Evolutionary conservation across 1,140 invertebrate genomes (phyloP).

Genomic region (Trinorchestia longiramus): DNA sequence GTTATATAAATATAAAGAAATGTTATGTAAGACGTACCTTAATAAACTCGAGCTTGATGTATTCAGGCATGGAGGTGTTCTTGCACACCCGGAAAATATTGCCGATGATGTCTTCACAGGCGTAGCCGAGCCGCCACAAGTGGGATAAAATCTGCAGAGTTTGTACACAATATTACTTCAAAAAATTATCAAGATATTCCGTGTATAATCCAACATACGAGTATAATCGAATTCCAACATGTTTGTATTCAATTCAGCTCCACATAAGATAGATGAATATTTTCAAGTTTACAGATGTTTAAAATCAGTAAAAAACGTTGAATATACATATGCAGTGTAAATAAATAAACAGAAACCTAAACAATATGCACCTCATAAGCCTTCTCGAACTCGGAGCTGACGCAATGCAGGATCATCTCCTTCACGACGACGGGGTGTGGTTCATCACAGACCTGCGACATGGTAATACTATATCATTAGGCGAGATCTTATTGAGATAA

Average conservation of each 20-base stretch:
- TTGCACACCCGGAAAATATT: conserved; percentile 96
- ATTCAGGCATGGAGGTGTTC: conserved; percentile 84
- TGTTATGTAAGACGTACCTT: conserved; percentile 74
- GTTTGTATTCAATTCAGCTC: no score
- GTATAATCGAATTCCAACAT: no score
- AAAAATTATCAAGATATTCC: background rate
- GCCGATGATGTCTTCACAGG: conserved; percentile 94
- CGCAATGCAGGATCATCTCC: conserved; percentile 91
- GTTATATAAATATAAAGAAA: no score
- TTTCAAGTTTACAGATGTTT: no score
- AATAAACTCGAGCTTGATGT: conserved; percentile 87
- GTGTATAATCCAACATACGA: background rate
- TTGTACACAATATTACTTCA: background rate
- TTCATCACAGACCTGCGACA: conserved; percentile 91
- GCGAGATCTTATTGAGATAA: no score
- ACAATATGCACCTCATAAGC: conserved; percentile 80
- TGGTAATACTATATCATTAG: background rate
- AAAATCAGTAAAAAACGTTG: no score
- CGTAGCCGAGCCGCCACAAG: conserved; percentile 94
- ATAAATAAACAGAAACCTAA: background rate
- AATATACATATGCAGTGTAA: no score
- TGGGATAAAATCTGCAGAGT: conserved; percentile 80
- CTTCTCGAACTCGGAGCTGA: conserved; percentile 84
- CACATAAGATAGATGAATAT: no score
- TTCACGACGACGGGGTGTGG: conserved; percentile 95